Percentiles rank a stretch among this genome's conserved stretches.
These are phyloP conservation scores for Lepidurus packardi DNA, from an alignment of 1,140 invertebrate genomes.

Conservation along the genomic window DNA sequence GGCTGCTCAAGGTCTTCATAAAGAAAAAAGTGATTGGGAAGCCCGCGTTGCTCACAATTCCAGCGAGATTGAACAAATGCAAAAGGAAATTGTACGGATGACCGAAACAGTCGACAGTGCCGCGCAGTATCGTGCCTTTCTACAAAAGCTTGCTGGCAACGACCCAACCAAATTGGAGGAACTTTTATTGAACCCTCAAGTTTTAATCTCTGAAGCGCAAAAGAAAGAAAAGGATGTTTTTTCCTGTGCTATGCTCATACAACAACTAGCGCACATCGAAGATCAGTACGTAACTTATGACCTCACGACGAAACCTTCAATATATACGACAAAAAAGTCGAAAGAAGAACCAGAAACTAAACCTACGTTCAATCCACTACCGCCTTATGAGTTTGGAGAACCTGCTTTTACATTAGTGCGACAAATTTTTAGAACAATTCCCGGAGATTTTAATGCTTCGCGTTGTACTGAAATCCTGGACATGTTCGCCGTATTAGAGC, in stretches of 20 bases:
- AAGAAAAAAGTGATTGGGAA: not conserved
- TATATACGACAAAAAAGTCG: not conserved
- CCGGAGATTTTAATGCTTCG: not conserved
- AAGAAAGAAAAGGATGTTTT: not conserved
- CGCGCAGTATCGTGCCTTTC: not conserved
- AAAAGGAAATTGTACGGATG: not conserved
- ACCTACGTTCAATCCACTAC: not conserved
- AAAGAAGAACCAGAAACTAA: not conserved
- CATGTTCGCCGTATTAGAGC: not conserved
- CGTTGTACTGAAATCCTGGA: conserved; percentile 5
- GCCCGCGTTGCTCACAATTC: not conserved
- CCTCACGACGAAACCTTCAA: not conserved
- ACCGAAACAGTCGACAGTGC: not conserved
- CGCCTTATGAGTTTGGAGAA: conserved; percentile 1
- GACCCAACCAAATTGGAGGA: not conserved
- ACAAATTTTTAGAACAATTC: not conserved
- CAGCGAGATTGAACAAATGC: not conserved
- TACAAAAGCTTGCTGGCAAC: not conserved
- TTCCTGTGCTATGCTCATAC: not conserved
- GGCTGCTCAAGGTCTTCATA: not conserved
- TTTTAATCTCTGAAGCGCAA: not conserved
- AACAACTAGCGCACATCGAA: not conserved
- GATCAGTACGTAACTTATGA: not conserved
- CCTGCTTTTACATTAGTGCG: not conserved
- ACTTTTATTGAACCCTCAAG: not conserved